Percentiles rank a stretch among this genome's conserved stretches.
Conservation (phyloP, 2,797 vertebrate species). For the Lithobates pipiens region DNA sequence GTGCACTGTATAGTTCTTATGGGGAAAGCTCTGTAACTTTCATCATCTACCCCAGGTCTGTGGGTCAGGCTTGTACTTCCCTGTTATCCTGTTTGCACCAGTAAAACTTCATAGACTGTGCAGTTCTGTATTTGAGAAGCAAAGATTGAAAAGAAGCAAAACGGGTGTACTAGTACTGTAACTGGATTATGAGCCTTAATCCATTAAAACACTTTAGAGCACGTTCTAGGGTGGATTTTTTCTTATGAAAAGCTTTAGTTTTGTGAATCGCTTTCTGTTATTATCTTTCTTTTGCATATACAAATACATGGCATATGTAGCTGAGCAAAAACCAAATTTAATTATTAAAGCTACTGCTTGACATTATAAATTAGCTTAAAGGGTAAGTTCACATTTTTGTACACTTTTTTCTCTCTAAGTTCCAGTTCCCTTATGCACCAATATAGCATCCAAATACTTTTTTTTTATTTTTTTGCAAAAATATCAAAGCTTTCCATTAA, state of each 20-base stretch:
- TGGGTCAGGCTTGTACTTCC: slow-evolving; percentile 1
- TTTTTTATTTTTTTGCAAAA: too few species aligned
- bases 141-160: neutral
- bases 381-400: too few species aligned
- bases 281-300: too few species aligned
- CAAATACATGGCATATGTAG: too few species aligned
- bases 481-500: too few species aligned
- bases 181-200: neutral
- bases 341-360: too few species aligned
- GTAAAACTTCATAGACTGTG: neutral
- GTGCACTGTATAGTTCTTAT: neutral
- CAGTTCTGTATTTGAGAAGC: slow-evolving; percentile 14
- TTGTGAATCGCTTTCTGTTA: too few species aligned
- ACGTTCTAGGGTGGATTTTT: neutral
- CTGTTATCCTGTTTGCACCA: slow-evolving; percentile 12
- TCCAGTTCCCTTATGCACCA: too few species aligned
- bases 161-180: neutral
- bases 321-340: too few species aligned
- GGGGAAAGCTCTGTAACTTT: neutral
- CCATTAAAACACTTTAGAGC: neutral
- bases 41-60: slow-evolving; percentile 17
- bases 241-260: neutral
- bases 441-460: too few species aligned
- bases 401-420: too few species aligned
- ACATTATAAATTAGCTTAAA: too few species aligned